These are phyloP conservation scores for Leucophora obtusa DNA, from an alignment of 2,888 invertebrate species.

Conservation along the genomic window DNA sequence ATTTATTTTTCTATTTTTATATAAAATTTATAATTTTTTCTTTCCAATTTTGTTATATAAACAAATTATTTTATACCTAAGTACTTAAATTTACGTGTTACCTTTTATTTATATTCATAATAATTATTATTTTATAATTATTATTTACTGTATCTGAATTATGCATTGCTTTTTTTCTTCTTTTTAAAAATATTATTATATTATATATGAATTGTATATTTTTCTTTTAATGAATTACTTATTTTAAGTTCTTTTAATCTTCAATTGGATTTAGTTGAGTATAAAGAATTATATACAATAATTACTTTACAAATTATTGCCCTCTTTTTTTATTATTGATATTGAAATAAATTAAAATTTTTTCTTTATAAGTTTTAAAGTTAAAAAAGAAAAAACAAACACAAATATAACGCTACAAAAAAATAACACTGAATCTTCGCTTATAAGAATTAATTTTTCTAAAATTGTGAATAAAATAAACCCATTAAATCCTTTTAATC, in stretches of 20 bases:
- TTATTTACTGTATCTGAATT: conserved; percentile 2
- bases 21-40: background rate
- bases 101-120: conserved; percentile 17
- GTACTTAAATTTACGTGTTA: conserved; percentile 60
- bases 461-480: background rate
- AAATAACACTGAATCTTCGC: conserved; percentile 22
- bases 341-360: conserved; percentile 44
- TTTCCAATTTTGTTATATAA: conserved; percentile 23
- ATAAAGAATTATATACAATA: conserved; percentile 25
- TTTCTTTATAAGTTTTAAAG: conserved; percentile 41
- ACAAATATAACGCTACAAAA: conserved; percentile 15
- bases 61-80: conserved; percentile 16
- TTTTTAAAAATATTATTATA: conserved; percentile 39
- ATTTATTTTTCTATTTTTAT: conserved; percentile 41
- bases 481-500: background rate
- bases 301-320: conserved; percentile 47
- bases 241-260: conserved; percentile 45
- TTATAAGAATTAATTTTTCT: conserved; percentile 6
- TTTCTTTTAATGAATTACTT: conserved; percentile 6
- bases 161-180: background rate
- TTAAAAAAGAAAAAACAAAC: conserved; percentile 26
- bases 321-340: conserved; percentile 44
- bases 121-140: conserved; percentile 23
- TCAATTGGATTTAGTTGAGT: conserved; percentile 34
- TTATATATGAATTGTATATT: conserved; percentile 31